Evolutionary conservation across 2,888 invertebrate species (phyloP), one percentile per base, ranked within the genome.

Genomic region (Cybosia mesomella): DNA sequence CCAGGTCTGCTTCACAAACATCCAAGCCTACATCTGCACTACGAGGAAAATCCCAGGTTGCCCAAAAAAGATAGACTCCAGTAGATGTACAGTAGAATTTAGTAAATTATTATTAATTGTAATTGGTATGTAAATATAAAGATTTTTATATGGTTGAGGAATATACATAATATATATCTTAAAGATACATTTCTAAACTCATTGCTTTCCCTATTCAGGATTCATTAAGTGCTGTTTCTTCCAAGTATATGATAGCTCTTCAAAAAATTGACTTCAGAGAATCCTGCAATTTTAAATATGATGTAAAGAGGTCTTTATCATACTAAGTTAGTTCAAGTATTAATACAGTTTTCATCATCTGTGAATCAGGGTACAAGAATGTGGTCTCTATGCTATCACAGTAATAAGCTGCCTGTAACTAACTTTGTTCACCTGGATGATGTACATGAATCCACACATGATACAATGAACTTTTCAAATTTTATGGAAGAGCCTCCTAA

Each of bases 331-430:
- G 74, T 49, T 53, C 67, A 75, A 80, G 76, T 84, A 86, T 82
- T 89, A 90, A 88, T 83, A 73, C 58, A 73, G 58, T 77, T 84
- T 81, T 86, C 77, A 78, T 86, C 82, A 77, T 89, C 76, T 84
- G 84, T 80, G 84, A 85, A 89, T 82, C 87, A 95, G 95, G 94
- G 90, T 80, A 81, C 85, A 85, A 92, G 88, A 83, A 76, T 85
- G 78, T 94, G 95, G 94, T 90, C 92, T 84, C 85, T 89, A 81
- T 95, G 95, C 82, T 94, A 93, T 86, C 95, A 94, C 85, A 91
- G 87, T 82, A 87, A 80, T 76, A 91, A 85, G 85, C 91, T 91
- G 86, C 95, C 94, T 71, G 88, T 87, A 21, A 84, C 86, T 67
- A 90, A 87, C 71, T 94, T 92, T 87, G 85, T 88, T n/a, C 92